Conservation (phyloP, 2,113 vertebrate species). For the Psittacus erithacus region DNA sequence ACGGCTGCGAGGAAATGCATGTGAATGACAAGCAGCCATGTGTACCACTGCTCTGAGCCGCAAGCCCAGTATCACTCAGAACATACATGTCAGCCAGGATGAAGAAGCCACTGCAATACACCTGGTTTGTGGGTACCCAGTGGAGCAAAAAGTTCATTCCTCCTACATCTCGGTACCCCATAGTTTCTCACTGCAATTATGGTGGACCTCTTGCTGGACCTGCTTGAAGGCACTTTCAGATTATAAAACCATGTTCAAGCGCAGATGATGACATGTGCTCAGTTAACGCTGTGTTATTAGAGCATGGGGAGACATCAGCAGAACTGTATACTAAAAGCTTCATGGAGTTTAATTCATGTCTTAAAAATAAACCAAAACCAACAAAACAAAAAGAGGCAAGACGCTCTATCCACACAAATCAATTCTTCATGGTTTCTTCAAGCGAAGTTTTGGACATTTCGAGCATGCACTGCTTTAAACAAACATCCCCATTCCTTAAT, state of each 20-base stretch:
- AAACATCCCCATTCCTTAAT: not conserved
- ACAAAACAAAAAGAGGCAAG: not conserved
- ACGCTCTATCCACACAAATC: not conserved
- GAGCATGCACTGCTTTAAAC: not conserved
- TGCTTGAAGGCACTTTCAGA: not conserved
- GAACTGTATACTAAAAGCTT: not conserved
- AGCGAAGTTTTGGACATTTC: not conserved
- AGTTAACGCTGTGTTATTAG: not conserved
- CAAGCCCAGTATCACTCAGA: not conserved
- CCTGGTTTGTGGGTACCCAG: not conserved
- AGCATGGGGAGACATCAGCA: not conserved
- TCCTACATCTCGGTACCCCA: not conserved
- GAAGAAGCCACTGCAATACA: not conserved
- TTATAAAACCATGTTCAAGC: not conserved
- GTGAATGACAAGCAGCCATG: not conserved
- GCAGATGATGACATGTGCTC: accelerated
- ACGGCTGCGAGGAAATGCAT: not conserved
- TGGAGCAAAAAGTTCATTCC: not conserved
- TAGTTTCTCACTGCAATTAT: not conserved
- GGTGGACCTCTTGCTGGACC: not conserved
- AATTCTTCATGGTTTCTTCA: not conserved
- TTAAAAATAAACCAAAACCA: not conserved
- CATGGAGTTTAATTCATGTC: not conserved
- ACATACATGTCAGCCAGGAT: accelerated
- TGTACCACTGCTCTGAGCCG: accelerated